A percentile compares a stretch with the other conserved stretches of the same genome.
These are phyloP conservation scores for Scylla paramamosain DNA, from an alignment of 1,140 invertebrate genomes.

Conservation along the genomic window DNA sequence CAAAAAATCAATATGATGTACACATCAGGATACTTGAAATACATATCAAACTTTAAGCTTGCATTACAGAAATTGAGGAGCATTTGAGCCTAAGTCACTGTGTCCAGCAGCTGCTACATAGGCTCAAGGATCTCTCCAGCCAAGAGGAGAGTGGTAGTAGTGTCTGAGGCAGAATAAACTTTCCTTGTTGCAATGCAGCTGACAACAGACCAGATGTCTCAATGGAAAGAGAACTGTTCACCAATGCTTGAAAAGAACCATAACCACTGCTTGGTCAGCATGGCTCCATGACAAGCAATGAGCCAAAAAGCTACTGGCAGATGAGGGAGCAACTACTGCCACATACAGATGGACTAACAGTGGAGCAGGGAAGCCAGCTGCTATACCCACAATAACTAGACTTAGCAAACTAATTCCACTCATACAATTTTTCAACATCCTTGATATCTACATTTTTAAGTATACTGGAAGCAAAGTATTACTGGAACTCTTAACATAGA, in stretches of 20 bases:
- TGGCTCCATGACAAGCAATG: neutral
- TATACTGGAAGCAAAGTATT: constrained; percentile 36
- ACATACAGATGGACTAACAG: constrained; percentile 13
- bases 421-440: neutral
- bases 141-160: constrained; percentile 34
- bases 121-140: constrained; percentile 7
- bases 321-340: constrained; percentile 9
- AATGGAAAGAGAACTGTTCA: neutral
- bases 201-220: neutral
- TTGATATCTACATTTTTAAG: neutral
- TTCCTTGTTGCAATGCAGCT: constrained; percentile 34
- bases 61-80: neutral
- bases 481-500: constrained; percentile 23
- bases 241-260: neutral
- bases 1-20: neutral
- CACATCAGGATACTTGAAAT: neutral
- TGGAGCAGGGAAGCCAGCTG: neutral
- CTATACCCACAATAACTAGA: constrained; percentile 40
- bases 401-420: neutral
- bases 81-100: constrained; percentile 6
- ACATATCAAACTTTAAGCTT: neutral
- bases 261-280: neutral
- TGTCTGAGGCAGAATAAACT: constrained; percentile 26
- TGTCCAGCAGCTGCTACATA: neutral
- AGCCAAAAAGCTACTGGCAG: neutral